Percentiles rank a stretch among this genome's conserved stretches.
Evolutionary conservation across 2,113 vertebrate species (phyloP).

Genomic region (Cettia cetti): DNA sequence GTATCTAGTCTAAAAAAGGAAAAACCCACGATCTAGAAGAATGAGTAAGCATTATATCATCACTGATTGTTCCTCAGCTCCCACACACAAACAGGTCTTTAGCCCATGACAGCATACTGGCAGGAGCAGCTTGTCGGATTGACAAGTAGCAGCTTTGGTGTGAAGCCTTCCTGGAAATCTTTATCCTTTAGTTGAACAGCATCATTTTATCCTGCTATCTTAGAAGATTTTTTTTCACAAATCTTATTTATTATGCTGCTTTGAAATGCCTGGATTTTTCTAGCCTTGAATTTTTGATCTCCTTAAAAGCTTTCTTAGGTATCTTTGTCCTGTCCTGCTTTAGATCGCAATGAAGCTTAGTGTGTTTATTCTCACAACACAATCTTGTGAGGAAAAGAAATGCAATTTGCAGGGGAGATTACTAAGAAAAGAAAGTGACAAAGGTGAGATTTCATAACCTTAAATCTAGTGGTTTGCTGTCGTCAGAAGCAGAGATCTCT

Average conservation of each 20-base stretch:
- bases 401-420: background rate
- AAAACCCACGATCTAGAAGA: background rate
- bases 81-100: conserved; percentile 8
- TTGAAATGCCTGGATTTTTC: conserved; percentile 1
- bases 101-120: background rate
- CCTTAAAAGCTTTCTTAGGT: background rate
- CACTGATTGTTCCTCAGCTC: conserved; percentile 15
- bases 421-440: background rate
- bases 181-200: background rate
- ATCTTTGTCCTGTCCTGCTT: background rate
- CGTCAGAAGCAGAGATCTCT: background rate
- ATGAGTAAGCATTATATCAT: conserved; percentile 35
- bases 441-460: background rate
- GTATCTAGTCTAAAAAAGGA: background rate
- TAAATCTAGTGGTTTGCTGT: background rate
- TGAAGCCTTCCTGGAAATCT: conserved; percentile 8
- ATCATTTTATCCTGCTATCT: background rate
- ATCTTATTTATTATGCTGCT: background rate
- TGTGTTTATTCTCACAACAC: background rate
- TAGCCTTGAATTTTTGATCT: conserved; percentile 1
- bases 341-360: background rate
- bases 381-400: background rate
- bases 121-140: background rate
- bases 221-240: background rate
- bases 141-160: background rate